phyloP scores from a whole-genome alignment of 1,140 invertebrate species.

The Drosophila serrata region DNA sequence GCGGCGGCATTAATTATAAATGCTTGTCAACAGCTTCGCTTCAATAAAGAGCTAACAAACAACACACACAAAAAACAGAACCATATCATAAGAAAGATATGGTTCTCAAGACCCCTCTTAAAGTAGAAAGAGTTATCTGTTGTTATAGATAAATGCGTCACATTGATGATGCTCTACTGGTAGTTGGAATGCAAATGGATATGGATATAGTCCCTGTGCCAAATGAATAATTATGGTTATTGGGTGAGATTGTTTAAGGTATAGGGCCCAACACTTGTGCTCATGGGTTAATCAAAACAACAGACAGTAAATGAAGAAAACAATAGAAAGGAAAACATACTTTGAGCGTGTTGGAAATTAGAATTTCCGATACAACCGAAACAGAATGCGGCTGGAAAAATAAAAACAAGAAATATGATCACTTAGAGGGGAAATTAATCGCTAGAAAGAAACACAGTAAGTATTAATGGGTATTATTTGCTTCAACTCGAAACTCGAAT shows the following conservation, averaged over 20 bases:
- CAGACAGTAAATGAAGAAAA: constrained; percentile 33
- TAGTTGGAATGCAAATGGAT: constrained; percentile 39
- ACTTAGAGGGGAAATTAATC: constrained; percentile 38
- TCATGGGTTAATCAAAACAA: constrained; percentile 53
- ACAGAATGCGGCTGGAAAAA: constrained; percentile 76
- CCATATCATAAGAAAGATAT: constrained; percentile 17
- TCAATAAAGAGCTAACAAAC: constrained; percentile 30
- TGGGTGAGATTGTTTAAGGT: constrained; percentile 27
- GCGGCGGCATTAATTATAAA: constrained; percentile 43
- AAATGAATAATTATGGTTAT: constrained; percentile 61
- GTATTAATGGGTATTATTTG: constrained; percentile 42
- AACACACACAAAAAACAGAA: not conserved
- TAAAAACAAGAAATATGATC: constrained; percentile 47
- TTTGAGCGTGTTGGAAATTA: constrained; percentile 78
- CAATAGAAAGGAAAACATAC: constrained; percentile 66
- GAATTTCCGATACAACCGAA: constrained; percentile 80
- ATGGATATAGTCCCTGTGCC: constrained; percentile 36
- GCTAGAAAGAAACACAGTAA: constrained; percentile 30
- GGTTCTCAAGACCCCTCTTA: constrained; percentile 31
- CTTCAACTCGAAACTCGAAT: constrained; percentile 7
- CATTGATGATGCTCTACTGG: constrained; percentile 41
- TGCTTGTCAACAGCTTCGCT: constrained; percentile 41
- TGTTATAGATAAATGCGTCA: constrained; percentile 47
- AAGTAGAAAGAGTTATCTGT: constrained; percentile 33
- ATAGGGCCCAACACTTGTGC: constrained; percentile 38